A percentile compares a stretch with the other conserved stretches of the same genome.
Evolutionary conservation across 2,113 vertebrate species (phyloP).

Genomic region (Acinonyx jubatus): DNA sequence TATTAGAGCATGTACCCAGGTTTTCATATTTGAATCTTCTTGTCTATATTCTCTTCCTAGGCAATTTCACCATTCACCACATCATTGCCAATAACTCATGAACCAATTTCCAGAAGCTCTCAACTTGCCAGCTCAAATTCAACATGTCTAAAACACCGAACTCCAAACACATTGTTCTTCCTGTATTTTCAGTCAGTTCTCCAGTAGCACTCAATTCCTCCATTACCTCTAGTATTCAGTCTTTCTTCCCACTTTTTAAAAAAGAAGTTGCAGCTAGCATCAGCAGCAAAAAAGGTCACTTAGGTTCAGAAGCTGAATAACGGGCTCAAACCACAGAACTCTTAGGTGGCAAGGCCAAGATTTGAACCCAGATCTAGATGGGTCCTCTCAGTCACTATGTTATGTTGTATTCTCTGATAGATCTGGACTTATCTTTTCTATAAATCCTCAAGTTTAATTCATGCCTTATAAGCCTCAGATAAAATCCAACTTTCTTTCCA

Average conservation of each 20-base stretch:
- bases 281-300: neutral
- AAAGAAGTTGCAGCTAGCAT: neutral
- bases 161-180: neutral
- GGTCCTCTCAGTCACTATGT: neutral
- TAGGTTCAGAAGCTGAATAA: constrained; percentile 33
- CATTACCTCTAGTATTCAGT: neutral
- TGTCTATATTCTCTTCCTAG: neutral
- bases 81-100: neutral
- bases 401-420: neutral
- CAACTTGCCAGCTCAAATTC: neutral
- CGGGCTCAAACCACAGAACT: neutral
- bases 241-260: neutral
- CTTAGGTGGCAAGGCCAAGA: neutral
- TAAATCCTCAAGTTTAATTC: constrained; percentile 43
- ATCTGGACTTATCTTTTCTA: neutral
- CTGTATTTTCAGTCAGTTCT: neutral
- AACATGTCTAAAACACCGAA: neutral
- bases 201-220: neutral
- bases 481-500: constrained; percentile 34
- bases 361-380: constrained; percentile 13
- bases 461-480: constrained; percentile 14
- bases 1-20: neutral
- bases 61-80: neutral
- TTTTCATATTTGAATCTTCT: neutral
- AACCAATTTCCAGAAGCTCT: neutral